Evolutionary conservation across 2,113 vertebrate species (phyloP), one percentile per base, ranked within the genome.

Genomic region (Orycteropus afer): DNA sequence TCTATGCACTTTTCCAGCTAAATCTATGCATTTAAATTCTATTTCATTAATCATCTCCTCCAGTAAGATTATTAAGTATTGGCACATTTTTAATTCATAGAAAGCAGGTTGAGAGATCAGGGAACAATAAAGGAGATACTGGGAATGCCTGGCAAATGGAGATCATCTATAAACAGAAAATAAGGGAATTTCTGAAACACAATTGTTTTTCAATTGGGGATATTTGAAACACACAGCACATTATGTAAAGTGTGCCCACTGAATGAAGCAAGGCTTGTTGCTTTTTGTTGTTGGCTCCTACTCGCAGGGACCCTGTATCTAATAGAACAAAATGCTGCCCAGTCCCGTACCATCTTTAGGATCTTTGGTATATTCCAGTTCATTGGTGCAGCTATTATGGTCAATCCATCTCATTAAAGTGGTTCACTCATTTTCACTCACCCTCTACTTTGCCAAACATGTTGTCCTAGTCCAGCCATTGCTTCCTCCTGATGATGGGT

Each of bases 131-230:
- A 87, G 47, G 74, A 53, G 55, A 9, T 92, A 73, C 57, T 65
- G 32, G 37, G 29, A 12, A 77, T 81, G 29, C 49, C 51, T 88
- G 55, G 47, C 78, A 94, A 80, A n/a, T 29, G 9, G 12, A 79
- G 57, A 83, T 22, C 42, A 89, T 67, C 89, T 90, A 74, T 78
- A 95, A 90, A 78, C 27, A 76, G 13, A 89, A 67, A 93, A 76
- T 42, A 65, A 65, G n/a, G 9, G 47, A 29, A 63, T 25, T 53
- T 74, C 57, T 83, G 40, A 71, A 73, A 82, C 42, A 20, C 14
- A 22, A 15, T 34, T 40, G 37, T 47, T 85, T 93, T 84, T 91
- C 34, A 13, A 15, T 67, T 83, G 25, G n/a, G 57, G 32, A 88
- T 47, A 29, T 80, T 59, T 71, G 55, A 47, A 69, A 49, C 32